A percentile compares a stretch with the other conserved stretches of the same genome.
Evolutionary conservation across 2,113 vertebrate species (phyloP).

Genomic region (Herpetotheres cachinnans): DNA sequence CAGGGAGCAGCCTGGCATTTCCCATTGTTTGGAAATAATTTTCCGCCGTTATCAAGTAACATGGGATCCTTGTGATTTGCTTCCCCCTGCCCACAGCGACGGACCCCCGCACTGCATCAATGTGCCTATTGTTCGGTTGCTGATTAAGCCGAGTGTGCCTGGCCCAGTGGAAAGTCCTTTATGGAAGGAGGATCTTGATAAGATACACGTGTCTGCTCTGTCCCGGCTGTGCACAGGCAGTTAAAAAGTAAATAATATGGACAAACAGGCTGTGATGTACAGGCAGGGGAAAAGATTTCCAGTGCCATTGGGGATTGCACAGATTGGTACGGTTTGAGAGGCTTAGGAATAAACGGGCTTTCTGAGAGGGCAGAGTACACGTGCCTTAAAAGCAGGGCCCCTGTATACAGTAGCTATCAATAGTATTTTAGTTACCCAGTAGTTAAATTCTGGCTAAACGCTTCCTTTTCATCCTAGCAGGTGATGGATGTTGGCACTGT

Average conservation of each 20-base stretch:
- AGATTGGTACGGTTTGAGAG: rapidly evolving
- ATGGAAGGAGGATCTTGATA: slow-evolving; percentile 30
- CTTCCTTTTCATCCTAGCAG: neutral
- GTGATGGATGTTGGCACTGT: neutral
- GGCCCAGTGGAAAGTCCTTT: neutral
- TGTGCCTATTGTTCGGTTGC: neutral
- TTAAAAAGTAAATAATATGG: neutral
- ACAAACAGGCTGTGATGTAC: neutral
- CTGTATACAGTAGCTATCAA: neutral
- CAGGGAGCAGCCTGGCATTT: neutral
- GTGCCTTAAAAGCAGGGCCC: neutral
- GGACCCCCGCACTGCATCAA: rapidly evolving
- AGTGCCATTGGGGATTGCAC: neutral
- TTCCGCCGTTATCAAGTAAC: neutral
- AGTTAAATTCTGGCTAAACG: neutral
- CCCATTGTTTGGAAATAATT: neutral
- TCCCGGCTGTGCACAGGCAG: neutral
- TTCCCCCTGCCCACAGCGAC: rapidly evolving
- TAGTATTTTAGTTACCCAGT: neutral
- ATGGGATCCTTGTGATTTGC: neutral
- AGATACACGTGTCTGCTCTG: neutral
- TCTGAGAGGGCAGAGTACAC: neutral
- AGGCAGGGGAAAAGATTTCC: neutral
- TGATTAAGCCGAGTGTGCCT: rapidly evolving
- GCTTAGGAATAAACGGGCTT: neutral